A percentile compares a stretch with the other conserved stretches of the same genome.
Evolutionary conservation across 2,888 invertebrate genomes (phyloP).

Genomic region (Volucella inanis): DNA sequence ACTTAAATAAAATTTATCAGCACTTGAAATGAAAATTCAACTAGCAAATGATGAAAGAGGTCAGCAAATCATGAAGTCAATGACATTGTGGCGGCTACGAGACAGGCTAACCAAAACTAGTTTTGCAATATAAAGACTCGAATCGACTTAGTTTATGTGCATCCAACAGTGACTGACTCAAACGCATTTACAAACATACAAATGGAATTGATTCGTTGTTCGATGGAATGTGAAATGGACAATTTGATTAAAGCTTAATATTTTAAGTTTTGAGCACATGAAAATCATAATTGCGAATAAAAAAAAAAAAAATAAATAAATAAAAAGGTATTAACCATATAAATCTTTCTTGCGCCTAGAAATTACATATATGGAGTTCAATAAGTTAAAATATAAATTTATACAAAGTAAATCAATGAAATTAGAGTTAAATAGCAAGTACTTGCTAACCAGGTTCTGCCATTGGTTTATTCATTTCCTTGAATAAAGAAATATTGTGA

Average conservation of each 20-base stretch:
- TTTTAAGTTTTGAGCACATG: background rate
- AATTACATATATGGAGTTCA: no score
- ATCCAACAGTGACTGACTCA: constrained; percentile 1
- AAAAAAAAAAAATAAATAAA: background rate
- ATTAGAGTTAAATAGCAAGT: no score
- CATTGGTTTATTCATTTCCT: no score
- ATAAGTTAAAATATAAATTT: no score
- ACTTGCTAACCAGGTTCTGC: no score
- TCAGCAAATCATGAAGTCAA: constrained; percentile 64
- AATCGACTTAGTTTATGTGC: constrained; percentile 18
- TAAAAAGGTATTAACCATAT: background rate
- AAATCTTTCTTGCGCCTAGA: no score
- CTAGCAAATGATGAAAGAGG: constrained; percentile 57
- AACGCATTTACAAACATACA: background rate
- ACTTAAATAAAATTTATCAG: background rate
- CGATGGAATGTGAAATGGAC: background rate
- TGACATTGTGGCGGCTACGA: constrained; percentile 50
- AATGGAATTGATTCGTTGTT: constrained; percentile 28
- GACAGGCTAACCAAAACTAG: constrained; percentile 53
- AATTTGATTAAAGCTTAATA: background rate
- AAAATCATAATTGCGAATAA: background rate
- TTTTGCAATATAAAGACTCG: constrained; percentile 52
- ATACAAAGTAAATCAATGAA: no score
- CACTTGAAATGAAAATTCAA: constrained; percentile 16
- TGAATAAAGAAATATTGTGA: no score